These are phyloP conservation scores for Oenanthe melanoleuca DNA, from an alignment of 2,113 vertebrate species.

Conservation along the genomic window DNA sequence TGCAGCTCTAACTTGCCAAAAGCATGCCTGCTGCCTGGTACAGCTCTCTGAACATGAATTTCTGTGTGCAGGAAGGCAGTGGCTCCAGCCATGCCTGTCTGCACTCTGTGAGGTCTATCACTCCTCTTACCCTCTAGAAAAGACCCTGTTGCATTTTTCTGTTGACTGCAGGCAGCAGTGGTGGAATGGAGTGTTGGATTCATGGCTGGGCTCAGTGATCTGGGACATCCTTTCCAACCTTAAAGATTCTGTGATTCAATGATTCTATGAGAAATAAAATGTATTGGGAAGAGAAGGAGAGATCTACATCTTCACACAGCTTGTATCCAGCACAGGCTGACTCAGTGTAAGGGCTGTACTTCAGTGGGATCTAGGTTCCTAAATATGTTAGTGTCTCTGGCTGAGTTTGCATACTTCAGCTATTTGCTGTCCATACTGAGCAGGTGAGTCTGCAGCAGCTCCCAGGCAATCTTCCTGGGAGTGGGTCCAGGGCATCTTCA, in stretches of 20 bases:
- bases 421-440: background rate
- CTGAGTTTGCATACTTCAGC: background rate
- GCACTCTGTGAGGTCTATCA: rapidly evolving
- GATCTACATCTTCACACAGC: background rate
- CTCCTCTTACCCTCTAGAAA: background rate
- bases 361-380: background rate
- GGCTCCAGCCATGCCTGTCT: background rate
- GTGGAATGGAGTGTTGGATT: background rate
- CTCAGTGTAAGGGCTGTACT: background rate
- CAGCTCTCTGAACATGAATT: background rate
- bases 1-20: background rate
- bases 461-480: background rate
- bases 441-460: background rate
- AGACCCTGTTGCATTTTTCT: background rate
- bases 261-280: background rate
- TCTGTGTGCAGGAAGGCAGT: background rate
- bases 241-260: background rate
- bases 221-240: background rate
- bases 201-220: background rate
- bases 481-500: background rate
- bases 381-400: background rate
- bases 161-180: background rate
- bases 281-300: background rate
- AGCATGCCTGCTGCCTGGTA: rapidly evolving
- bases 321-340: background rate